phyloP scores from a whole-genome alignment of 1,140 invertebrate genomes.

The Eufriesea mexicana region DNA sequence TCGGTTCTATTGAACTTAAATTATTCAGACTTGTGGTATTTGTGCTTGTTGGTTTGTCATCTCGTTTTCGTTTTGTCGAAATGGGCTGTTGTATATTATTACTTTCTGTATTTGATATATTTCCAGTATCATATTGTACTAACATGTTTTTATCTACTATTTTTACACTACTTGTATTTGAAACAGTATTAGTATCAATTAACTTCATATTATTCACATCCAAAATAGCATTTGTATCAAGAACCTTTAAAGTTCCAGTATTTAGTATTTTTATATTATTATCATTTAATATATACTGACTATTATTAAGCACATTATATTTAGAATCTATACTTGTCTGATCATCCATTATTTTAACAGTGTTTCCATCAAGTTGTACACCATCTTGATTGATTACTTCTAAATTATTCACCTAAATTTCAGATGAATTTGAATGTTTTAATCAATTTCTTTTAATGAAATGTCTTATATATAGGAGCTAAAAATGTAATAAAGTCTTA shows the following conservation, averaged over 20 bases:
- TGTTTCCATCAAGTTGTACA: constrained; percentile 64
- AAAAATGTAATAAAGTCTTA: constrained; percentile 37
- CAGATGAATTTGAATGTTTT: background rate
- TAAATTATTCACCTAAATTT: constrained; percentile 73
- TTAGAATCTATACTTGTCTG: constrained; percentile 68
- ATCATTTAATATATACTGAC: constrained; percentile 72
- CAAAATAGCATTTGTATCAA: constrained; percentile 73
- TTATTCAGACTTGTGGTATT: constrained; percentile 70
- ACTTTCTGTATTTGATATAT: constrained; percentile 26
- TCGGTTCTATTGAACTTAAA: constrained; percentile 75
- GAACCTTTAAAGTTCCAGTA: constrained; percentile 72
- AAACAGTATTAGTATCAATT: constrained; percentile 64
- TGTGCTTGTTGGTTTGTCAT: constrained; percentile 62
- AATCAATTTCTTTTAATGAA: background rate
- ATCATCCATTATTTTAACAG: constrained; percentile 74
- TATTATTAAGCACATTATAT: constrained; percentile 67
- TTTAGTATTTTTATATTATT: constrained; percentile 73
- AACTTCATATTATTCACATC: constrained; percentile 75
- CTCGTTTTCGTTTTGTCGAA: constrained; percentile 75
- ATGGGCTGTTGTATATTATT: constrained; percentile 45
- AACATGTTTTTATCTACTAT: constrained; percentile 67
- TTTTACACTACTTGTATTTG: constrained; percentile 58
- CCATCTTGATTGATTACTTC: constrained; percentile 75
- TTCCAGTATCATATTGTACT: constrained; percentile 62
- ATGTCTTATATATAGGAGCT: background rate